These are phyloP conservation scores for Macrosiphum euphorbiae DNA, from an alignment of 2,888 invertebrate genomes.

Conservation along the genomic window DNA sequence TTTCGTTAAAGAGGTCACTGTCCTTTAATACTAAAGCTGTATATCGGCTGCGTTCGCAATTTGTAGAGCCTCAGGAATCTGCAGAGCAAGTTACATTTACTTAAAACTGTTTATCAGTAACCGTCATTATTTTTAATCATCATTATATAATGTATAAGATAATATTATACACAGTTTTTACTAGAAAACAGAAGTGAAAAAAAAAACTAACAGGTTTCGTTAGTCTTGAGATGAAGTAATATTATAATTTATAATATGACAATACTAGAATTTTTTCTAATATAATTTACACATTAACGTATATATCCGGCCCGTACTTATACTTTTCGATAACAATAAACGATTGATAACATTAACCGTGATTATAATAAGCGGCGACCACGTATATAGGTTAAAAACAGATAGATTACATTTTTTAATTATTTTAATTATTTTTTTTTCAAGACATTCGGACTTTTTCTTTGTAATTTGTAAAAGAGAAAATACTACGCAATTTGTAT, in stretches of 20 bases:
- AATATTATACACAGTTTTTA: neutral
- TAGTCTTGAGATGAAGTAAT: neutral
- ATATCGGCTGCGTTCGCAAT: neutral
- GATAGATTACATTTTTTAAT: neutral
- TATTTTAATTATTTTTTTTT: neutral
- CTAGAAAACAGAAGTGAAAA: neutral
- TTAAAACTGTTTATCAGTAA: neutral
- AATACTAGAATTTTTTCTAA: neutral
- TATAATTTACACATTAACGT: no score
- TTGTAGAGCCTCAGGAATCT: slow-evolving; percentile 21
- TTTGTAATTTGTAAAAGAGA: neutral
- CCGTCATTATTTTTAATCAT: slow-evolving; percentile 22
- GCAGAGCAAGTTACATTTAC: slow-evolving; percentile 44
- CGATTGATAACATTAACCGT: no score
- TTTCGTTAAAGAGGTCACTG: slow-evolving; percentile 57
- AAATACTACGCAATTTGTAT: neutral
- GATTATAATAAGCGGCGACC: no score
- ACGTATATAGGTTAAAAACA: neutral
- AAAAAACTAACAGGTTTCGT: neutral
- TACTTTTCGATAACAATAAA: no score
- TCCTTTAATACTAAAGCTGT: slow-evolving; percentile 29
- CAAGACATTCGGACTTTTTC: neutral
- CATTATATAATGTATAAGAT: neutral
- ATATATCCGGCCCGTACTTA: no score
- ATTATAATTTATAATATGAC: neutral